Conservation (phyloP, 2,797 vertebrate genomes). For the Enteromius viviparus region DNA sequence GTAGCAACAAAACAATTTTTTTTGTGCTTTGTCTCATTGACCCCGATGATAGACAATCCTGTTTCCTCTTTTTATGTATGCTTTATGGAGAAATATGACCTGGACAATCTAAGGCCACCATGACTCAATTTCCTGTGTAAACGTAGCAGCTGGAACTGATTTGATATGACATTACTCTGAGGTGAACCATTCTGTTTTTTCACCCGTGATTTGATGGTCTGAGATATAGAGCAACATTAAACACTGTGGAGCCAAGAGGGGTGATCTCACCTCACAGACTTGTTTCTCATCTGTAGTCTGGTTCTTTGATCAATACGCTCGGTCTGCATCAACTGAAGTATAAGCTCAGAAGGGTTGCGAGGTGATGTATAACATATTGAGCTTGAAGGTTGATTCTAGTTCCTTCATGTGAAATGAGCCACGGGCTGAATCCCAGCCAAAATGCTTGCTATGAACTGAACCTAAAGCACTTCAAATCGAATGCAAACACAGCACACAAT, state of each 20-base stretch:
- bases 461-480: constrained; percentile 3
- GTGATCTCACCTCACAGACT: constrained; percentile 45
- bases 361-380: constrained; percentile 5
- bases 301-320: constrained; percentile 44
- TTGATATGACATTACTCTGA: constrained; percentile 15
- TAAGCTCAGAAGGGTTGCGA: constrained; percentile 36
- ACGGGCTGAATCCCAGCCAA: neutral
- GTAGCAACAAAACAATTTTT: neutral
- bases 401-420: constrained; percentile 27
- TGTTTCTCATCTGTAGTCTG: constrained; percentile 31
- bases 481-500: neutral
- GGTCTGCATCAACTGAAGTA: constrained; percentile 28
- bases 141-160: constrained; percentile 24
- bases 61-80: constrained; percentile 20
- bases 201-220: constrained; percentile 15
- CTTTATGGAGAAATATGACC: constrained; percentile 1
- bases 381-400: constrained; percentile 6
- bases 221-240: constrained; percentile 23
- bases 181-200: neutral
- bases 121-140: constrained; percentile 3
- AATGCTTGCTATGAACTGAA: neutral
- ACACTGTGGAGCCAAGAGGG: neutral
- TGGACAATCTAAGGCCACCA: constrained; percentile 14
- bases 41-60: neutral
- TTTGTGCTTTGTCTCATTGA: neutral